Conservation (phyloP, 2,797 vertebrate species). For the Dendrocincla fuliginosa region DNA sequence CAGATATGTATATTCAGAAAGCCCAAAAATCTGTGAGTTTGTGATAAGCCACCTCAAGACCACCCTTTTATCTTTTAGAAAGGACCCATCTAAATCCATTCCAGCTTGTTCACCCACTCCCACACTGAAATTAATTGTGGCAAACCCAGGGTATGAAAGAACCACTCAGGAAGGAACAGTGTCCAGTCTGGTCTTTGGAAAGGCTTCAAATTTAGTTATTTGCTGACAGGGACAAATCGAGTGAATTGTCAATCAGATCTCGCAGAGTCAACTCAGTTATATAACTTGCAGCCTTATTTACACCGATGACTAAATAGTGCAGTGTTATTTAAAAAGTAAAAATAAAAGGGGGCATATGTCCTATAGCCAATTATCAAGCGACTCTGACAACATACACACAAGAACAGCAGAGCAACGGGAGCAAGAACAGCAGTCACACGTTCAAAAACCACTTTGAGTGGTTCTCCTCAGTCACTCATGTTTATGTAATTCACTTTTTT, state of each 20-base stretch:
- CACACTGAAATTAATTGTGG: background rate
- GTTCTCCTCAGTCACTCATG: background rate
- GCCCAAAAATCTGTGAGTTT: background rate
- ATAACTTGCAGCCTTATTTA: background rate
- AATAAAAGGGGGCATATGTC: too few relatives aligned
- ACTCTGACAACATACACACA: background rate
- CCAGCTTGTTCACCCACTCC: background rate
- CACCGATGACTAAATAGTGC: background rate
- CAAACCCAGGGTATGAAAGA: background rate
- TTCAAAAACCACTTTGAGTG: background rate
- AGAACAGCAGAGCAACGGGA: accelerated
- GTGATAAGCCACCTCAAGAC: background rate
- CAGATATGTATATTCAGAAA: background rate
- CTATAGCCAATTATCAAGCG: background rate
- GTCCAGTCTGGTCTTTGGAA: background rate
- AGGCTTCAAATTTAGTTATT: background rate
- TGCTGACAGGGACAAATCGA: background rate
- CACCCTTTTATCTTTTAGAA: background rate
- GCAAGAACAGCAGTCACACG: background rate
- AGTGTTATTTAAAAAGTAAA: background rate
- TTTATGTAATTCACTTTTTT: background rate
- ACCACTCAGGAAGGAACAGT: background rate
- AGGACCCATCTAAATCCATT: background rate
- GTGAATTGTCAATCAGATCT: background rate
- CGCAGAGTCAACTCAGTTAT: background rate